phyloP scores from a whole-genome alignment of 2,888 invertebrate genomes.

The Geotrupes spiniger region DNA sequence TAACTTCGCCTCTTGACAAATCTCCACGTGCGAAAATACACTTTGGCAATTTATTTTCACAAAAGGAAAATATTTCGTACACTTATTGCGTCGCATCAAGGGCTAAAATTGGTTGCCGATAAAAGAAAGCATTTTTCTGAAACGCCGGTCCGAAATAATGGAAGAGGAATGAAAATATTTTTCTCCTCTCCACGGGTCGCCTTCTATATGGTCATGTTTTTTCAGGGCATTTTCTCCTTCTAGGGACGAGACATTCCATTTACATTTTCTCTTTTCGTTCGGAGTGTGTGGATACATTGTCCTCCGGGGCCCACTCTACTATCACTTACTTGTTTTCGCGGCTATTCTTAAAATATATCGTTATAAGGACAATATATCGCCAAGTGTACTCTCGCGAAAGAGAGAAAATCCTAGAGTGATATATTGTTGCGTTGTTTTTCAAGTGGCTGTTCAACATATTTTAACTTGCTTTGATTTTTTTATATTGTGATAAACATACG shows the following conservation, averaged over 20 bases:
- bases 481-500: background rate
- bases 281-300: conserved; percentile 21
- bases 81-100: conserved; percentile 2
- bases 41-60: background rate
- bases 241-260: conserved; percentile 4
- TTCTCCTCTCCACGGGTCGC: background rate
- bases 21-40: too few species aligned
- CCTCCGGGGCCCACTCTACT: conserved; percentile 31
- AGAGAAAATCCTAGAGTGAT: background rate
- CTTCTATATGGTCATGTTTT: background rate
- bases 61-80: conserved; percentile 1
- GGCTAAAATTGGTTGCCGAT: conserved; percentile 2
- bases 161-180: conserved; percentile 6
- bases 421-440: background rate
- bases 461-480: background rate
- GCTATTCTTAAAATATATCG: conserved; percentile 25
- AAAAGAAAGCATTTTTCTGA: conserved; percentile 5
- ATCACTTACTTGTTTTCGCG: conserved; percentile 34
- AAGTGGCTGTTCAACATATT: background rate
- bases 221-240: conserved; percentile 1
- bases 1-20: too few species aligned
- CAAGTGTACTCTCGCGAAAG: background rate
- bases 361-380: conserved; percentile 19
- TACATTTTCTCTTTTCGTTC: conserved; percentile 5
- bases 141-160: conserved; percentile 4